Evolutionary conservation across 2,888 invertebrate species (phyloP).

Genomic region (Thumatha senex): DNA sequence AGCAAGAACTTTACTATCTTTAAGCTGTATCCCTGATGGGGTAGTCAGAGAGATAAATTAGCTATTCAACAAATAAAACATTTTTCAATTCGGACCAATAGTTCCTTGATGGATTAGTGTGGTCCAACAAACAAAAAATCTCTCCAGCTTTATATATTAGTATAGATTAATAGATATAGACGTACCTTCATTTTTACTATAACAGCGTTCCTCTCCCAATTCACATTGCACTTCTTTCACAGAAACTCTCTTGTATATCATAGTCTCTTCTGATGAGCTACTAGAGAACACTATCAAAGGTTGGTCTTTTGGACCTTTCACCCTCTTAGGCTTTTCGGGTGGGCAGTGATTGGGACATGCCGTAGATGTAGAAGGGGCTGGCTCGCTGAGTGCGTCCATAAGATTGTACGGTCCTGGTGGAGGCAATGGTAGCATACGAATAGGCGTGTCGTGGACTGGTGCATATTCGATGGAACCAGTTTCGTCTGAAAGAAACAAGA

Average conservation of each 20-base stretch:
- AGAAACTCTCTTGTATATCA: conserved; percentile 26
- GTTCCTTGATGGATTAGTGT: too few species aligned
- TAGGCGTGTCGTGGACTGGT: conserved; percentile 58
- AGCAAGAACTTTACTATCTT: too few species aligned
- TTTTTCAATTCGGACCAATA: too few species aligned
- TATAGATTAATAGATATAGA: too few species aligned
- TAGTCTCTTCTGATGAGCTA: conserved; percentile 61
- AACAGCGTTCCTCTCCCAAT: conserved; percentile 32
- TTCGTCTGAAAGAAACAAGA: conserved; percentile 42
- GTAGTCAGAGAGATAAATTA: too few species aligned
- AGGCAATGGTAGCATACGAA: conserved; percentile 19
- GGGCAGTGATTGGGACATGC: conserved; percentile 53
- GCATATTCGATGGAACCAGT: conserved; percentile 40
- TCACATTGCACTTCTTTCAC: conserved; percentile 51
- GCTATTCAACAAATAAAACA: too few species aligned
- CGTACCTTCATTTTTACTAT: conserved; percentile 48
- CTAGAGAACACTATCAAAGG: conserved; percentile 66
- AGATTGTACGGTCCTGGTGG: conserved; percentile 45
- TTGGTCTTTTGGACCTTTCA: conserved; percentile 53
- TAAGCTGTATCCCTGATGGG: too few species aligned
- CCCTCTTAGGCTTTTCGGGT: conserved; percentile 42
- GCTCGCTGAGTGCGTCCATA: conserved; percentile 64
- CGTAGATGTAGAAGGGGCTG: conserved; percentile 55
- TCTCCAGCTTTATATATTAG: too few species aligned
- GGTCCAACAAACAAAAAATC: too few species aligned